phyloP scores from a whole-genome alignment of 2,113 vertebrate species.

The Uropsilus gracilis region DNA sequence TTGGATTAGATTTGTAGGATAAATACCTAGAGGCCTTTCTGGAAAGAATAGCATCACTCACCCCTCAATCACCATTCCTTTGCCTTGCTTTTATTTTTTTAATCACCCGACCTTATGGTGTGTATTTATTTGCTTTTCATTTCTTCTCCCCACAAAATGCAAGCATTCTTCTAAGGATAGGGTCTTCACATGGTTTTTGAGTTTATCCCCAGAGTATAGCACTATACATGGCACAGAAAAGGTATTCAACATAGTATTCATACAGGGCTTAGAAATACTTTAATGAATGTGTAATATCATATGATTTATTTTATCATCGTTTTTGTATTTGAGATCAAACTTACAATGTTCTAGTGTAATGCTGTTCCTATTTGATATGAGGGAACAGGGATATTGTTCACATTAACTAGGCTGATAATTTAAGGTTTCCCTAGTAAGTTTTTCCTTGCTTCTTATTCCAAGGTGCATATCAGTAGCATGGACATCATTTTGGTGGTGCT shows the following conservation, averaged over 20 bases:
- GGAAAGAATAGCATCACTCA: not conserved
- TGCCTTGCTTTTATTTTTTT: conserved; percentile 31
- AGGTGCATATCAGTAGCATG: not conserved
- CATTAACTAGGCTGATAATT: not conserved
- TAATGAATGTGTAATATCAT: not conserved
- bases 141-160: not conserved
- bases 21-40: not conserved
- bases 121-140: conserved; percentile 28
- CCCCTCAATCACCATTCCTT: not conserved
- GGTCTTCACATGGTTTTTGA: not conserved
- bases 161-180: not conserved
- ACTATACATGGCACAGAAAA: not conserved
- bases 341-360: not conserved
- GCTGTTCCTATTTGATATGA: not conserved
- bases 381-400: not conserved
- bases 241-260: not conserved
- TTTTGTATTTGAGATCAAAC: not conserved
- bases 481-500: not conserved
- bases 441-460: not conserved
- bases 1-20: not conserved
- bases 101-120: not conserved
- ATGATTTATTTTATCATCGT: not conserved
- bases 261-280: not conserved
- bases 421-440: not conserved
- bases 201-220: not conserved